Percentiles rank a stretch among this genome's conserved stretches.
Conservation (phyloP, 2,113 vertebrate genomes). For the Platycercus adscitus region DNA sequence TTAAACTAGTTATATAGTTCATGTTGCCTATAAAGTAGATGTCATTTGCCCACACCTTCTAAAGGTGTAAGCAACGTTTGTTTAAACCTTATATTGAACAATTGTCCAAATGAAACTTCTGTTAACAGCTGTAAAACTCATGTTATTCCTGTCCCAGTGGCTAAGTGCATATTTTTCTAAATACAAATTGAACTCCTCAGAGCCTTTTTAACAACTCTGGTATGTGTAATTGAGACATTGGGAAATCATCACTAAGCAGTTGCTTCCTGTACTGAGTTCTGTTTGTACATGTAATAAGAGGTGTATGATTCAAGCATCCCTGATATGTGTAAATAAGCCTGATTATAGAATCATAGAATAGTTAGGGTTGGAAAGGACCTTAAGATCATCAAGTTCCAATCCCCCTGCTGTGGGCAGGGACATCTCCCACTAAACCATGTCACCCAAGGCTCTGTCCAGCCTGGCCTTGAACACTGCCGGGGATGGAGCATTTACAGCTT, state of each 20-base stretch:
- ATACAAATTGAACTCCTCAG: not conserved
- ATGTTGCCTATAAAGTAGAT: not conserved
- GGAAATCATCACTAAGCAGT: not conserved
- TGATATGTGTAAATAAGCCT: not conserved
- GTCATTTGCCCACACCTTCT: not conserved
- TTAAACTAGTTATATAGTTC: constrained; percentile 1
- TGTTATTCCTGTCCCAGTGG: not conserved
- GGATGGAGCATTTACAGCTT: too few relatives aligned
- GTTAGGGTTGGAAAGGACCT: too few relatives aligned
- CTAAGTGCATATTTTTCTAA: not conserved
- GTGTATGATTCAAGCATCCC: not conserved
- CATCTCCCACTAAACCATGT: too few relatives aligned
- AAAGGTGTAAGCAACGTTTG: not conserved
- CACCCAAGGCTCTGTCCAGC: too few relatives aligned
- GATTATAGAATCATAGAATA: too few relatives aligned
- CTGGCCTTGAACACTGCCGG: too few relatives aligned
- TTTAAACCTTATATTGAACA: constrained; percentile 21
- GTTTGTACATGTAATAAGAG: not conserved
- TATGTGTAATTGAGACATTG: not conserved
- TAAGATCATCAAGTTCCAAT: too few relatives aligned
- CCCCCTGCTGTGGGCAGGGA: too few relatives aligned
- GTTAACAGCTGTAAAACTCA: constrained; percentile 6
- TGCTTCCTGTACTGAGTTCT: not conserved
- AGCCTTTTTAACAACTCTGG: not conserved
- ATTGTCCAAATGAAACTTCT: constrained; percentile 11